These are phyloP conservation scores for Amorpha juglandis DNA, from an alignment of 2,888 invertebrate genomes.

Conservation along the genomic window DNA sequence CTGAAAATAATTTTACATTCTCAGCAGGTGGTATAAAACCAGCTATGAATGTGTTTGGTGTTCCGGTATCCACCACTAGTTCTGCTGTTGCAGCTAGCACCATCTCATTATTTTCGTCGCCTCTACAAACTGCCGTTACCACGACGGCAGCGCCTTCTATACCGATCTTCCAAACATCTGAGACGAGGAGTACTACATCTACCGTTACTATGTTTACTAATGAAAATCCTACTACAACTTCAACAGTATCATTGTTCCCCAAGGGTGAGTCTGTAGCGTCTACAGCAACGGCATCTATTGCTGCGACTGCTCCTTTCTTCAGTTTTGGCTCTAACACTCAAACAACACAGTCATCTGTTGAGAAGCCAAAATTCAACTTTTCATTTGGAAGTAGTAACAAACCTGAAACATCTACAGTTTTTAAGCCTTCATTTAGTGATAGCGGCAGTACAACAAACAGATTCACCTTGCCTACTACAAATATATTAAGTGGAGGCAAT, in stretches of 20 bases:
- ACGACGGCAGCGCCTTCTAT: constrained; percentile 37
- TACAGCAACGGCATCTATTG: constrained; percentile 32
- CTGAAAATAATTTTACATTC: constrained; percentile 23
- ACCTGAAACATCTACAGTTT: constrained; percentile 43
- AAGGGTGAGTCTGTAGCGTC: constrained; percentile 35
- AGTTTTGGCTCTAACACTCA: constrained; percentile 53
- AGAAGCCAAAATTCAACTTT: constrained; percentile 64
- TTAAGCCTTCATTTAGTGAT: constrained; percentile 46
- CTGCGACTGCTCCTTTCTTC: constrained; percentile 52
- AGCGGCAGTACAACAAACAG: constrained; percentile 23
- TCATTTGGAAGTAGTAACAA: constrained; percentile 54
- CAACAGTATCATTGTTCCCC: constrained; percentile 37
- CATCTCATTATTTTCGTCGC: constrained; percentile 34
- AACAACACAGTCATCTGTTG: constrained; percentile 41
- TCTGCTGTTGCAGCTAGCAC: constrained; percentile 6
- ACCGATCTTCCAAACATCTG: constrained; percentile 48
- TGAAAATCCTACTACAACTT: constrained; percentile 14
- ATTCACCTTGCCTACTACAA: constrained; percentile 33
- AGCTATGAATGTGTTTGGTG: constrained; percentile 14
- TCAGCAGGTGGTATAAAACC: constrained; percentile 11
- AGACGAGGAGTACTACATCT: constrained; percentile 34
- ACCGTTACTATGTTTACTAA: constrained; percentile 28
- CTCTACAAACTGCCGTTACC: constrained; percentile 32
- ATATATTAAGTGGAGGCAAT: constrained; percentile 34
- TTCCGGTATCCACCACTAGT: background rate